These are phyloP conservation scores for Conopomorpha cramerella DNA, from an alignment of 1,140 invertebrate genomes.

Conservation along the genomic window DNA sequence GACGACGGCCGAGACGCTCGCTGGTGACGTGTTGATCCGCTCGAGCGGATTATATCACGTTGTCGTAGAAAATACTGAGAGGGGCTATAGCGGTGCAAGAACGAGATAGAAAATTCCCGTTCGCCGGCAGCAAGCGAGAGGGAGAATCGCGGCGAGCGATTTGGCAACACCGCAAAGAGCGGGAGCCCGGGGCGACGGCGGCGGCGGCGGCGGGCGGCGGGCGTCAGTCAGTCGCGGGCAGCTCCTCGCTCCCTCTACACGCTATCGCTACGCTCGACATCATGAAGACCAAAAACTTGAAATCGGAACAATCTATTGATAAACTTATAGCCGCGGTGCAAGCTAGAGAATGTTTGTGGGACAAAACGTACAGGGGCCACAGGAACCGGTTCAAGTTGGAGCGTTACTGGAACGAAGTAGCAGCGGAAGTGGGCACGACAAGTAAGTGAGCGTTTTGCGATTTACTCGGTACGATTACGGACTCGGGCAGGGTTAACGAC, in stretches of 20 bases:
- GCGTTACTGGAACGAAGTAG: constrained; percentile 51
- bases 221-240: constrained; percentile 17
- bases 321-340: constrained; percentile 47
- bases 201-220: constrained; percentile 14
- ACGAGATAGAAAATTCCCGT: no score
- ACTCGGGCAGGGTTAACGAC: constrained; percentile 24
- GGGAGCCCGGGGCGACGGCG: constrained; percentile 14
- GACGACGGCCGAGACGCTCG: no score
- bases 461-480: no score
- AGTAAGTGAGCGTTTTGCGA: constrained; percentile 25
- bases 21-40: no score
- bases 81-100: no score
- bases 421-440: constrained; percentile 41
- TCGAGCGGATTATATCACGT: no score
- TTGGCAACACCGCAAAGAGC: constrained; percentile 10
- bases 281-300: constrained; percentile 18
- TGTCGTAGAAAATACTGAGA: no score
- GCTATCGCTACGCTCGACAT: constrained; percentile 33
- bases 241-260: constrained; percentile 16
- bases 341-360: constrained; percentile 49
- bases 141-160: constrained; percentile 21
- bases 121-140: no score
- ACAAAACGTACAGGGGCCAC: constrained; percentile 44
- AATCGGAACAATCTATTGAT: constrained; percentile 37
- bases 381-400: constrained; percentile 49